Conservation (phyloP, 2,113 vertebrate genomes). For the Mustelus asterias region DNA sequence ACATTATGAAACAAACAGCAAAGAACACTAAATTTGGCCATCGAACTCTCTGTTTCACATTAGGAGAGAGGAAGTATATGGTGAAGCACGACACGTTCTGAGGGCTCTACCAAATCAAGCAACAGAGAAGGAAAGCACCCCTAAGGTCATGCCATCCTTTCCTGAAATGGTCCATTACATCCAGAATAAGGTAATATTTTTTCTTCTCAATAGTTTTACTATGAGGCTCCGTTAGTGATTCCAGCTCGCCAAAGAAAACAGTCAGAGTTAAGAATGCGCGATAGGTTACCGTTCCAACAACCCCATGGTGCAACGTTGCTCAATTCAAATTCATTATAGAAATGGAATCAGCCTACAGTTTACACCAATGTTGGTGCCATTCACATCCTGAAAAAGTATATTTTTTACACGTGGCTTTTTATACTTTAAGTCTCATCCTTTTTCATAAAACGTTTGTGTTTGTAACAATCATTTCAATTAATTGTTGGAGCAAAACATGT, state of each 20-base stretch:
- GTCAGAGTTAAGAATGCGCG: background rate
- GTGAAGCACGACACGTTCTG: conserved; percentile 80
- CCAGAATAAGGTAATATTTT: conserved; percentile 81
- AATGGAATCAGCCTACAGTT: background rate
- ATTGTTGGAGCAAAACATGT: background rate
- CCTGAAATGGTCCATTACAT: conserved; percentile 93
- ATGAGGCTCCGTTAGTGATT: background rate
- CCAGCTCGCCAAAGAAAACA: background rate
- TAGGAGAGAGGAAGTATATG: conserved; percentile 87
- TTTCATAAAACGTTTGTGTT: background rate
- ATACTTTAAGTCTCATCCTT: background rate
- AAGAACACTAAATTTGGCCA: no score
- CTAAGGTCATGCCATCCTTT: conserved; percentile 84
- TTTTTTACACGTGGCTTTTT: background rate
- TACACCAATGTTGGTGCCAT: background rate
- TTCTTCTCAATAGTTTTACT: conserved; percentile 28
- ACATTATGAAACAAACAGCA: background rate
- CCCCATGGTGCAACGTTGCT: background rate
- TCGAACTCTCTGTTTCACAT: background rate
- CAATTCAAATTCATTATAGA: background rate
- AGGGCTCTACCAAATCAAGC: conserved; percentile 66
- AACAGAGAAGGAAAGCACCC: conserved; percentile 66
- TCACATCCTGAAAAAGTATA: background rate
- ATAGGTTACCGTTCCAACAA: background rate
- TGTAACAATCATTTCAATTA: background rate